Conservation (phyloP, 2,888 invertebrate species). For the Parnassius apollo region DNA sequence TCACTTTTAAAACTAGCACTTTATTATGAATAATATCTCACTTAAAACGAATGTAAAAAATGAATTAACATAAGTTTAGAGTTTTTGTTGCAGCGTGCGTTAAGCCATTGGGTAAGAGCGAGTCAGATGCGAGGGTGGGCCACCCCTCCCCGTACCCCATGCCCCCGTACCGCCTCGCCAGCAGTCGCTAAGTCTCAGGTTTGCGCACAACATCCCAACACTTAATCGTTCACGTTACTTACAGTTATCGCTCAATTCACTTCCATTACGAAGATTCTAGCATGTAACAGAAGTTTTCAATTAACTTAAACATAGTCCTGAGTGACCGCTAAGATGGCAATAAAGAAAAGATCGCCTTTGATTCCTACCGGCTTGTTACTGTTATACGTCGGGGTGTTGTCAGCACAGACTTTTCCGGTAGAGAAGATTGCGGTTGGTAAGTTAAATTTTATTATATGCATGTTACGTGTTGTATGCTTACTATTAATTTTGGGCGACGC, state of each 20-base stretch:
- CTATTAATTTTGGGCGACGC: too few relatives aligned
- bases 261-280: constrained; percentile 30
- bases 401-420: constrained; percentile 63
- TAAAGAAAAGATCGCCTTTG: constrained; percentile 34
- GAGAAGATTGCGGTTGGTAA: constrained; percentile 78
- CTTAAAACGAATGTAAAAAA: background rate
- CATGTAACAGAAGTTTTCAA: constrained; percentile 36
- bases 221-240: constrained; percentile 46
- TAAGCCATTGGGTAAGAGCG: constrained; percentile 44
- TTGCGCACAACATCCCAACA: constrained; percentile 72
- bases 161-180: constrained; percentile 56
- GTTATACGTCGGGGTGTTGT: constrained; percentile 50
- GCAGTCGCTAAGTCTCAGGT: constrained; percentile 78
- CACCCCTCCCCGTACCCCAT: constrained; percentile 54
- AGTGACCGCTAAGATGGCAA: constrained; percentile 13
- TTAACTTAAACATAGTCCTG: constrained; percentile 32
- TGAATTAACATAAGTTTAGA: constrained; percentile 24
- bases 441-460: constrained; percentile 34
- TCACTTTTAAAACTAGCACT: too few relatives aligned
- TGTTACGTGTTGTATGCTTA: too few relatives aligned
- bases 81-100: constrained; percentile 30
- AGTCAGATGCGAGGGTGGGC: constrained; percentile 41
- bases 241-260: constrained; percentile 38
- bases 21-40: too few relatives aligned
- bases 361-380: constrained; percentile 56